Percentiles rank a stretch among this genome's conserved stretches.
phyloP scores from a whole-genome alignment of 2,113 vertebrate genomes.

The Nanorana parkeri region DNA sequence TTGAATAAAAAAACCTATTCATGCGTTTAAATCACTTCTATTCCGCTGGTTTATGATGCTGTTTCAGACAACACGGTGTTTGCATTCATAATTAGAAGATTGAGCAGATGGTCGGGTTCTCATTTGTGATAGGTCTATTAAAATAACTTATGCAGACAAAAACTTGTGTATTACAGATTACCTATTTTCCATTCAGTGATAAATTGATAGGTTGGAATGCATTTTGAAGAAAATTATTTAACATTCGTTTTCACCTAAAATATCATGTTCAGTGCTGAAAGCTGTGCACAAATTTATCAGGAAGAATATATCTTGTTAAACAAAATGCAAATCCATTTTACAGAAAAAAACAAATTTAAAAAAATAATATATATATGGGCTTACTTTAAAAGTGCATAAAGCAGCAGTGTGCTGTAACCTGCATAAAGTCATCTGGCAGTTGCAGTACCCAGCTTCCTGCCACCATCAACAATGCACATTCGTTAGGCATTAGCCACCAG shows the following conservation, averaged over 20 bases:
- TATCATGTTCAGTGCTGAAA: not conserved
- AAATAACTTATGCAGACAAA: conserved; percentile 74
- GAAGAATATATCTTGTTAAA: no score
- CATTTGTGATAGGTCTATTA: conserved; percentile 79
- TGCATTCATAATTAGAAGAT: conserved; percentile 88
- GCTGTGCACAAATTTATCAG: not conserved
- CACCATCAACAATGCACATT: no score
- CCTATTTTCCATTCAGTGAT: conserved; percentile 73
- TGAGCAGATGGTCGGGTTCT: conserved; percentile 83
- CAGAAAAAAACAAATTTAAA: no score
- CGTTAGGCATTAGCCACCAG: no score
- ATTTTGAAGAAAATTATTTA: conserved; percentile 35
- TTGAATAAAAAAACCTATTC: conserved; percentile 82
- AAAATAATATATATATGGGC: no score
- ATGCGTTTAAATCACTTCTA: conserved; percentile 83
- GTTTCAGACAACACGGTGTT: conserved; percentile 55
- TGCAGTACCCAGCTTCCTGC: no score
- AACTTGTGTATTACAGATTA: conserved; percentile 59
- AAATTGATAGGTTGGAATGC: conserved; percentile 44
- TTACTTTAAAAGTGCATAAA: no score
- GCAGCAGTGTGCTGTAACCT: no score
- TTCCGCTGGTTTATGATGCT: conserved; percentile 68
- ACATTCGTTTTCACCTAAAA: conserved; percentile 28
- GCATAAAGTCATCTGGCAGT: no score
- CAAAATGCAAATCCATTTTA: no score